phyloP scores from a whole-genome alignment of 2,888 invertebrate species.

The Allolobophora icterica region DNA sequence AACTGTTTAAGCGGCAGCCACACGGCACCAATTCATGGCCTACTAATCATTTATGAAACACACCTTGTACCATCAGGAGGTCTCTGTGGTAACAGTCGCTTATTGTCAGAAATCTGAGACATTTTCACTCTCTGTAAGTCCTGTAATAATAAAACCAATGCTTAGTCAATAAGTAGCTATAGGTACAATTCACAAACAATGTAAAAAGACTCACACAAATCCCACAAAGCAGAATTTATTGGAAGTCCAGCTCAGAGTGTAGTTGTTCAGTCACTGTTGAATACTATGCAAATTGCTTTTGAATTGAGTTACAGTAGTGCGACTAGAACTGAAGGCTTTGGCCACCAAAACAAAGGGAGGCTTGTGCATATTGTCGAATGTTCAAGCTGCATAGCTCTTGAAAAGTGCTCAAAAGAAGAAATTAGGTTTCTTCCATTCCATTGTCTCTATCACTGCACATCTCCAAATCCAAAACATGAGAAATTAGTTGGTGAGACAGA shows the following conservation, averaged over 20 bases:
- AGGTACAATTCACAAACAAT: background rate
- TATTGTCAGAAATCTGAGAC: background rate
- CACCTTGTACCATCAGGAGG: background rate
- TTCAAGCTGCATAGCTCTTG: background rate
- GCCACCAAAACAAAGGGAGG: background rate
- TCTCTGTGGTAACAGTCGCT: background rate
- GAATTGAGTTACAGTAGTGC: no score
- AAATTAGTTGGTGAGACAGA: background rate
- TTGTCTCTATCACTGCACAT: background rate
- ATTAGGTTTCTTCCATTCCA: background rate
- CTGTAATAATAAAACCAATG: slow-evolving; percentile 3
- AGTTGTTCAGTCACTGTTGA: no score
- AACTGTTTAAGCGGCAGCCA: no score
- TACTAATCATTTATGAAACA: slow-evolving; percentile 17
- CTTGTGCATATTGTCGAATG: background rate
- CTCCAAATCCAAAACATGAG: background rate
- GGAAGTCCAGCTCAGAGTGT: background rate
- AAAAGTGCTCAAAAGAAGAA: background rate
- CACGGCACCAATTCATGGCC: no score
- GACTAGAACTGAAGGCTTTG: background rate
- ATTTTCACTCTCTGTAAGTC: background rate
- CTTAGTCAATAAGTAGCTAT: background rate
- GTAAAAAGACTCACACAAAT: background rate
- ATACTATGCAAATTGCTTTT: background rate
- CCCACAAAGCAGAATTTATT: background rate